Conservation (phyloP, 2,888 invertebrate species). For the Amiota mariae region DNA sequence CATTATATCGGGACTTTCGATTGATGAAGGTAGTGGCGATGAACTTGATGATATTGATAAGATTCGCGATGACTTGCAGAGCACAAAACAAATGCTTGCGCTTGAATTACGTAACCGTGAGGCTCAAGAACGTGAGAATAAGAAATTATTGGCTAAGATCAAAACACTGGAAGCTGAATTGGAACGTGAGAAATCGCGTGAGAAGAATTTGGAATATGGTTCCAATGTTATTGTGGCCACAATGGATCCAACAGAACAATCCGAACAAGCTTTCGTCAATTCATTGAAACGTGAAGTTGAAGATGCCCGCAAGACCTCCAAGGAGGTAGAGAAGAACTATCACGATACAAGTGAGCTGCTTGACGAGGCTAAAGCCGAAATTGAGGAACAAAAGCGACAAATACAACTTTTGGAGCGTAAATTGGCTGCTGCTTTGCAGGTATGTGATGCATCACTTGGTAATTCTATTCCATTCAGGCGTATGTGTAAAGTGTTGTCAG, state of each 20-base stretch:
- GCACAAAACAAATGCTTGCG: slow-evolving; percentile 92
- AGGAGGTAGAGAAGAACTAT: slow-evolving; percentile 87
- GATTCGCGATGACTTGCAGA: slow-evolving; percentile 91
- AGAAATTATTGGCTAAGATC: slow-evolving; percentile 85
- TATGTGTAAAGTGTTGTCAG: slow-evolving; percentile 57
- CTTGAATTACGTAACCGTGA: slow-evolving; percentile 90
- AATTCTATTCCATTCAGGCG: not conserved
- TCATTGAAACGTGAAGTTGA: slow-evolving; percentile 83
- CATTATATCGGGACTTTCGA: slow-evolving; percentile 62
- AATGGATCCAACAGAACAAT: slow-evolving; percentile 69
- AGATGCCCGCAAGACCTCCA: slow-evolving; percentile 84
- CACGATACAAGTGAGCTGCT: slow-evolving; percentile 84
- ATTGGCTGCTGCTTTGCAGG: slow-evolving; percentile 80
- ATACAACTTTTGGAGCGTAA: slow-evolving; percentile 86
- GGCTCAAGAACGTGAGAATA: slow-evolving; percentile 88
- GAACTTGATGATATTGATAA: slow-evolving; percentile 94
- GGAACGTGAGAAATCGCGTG: slow-evolving; percentile 78
- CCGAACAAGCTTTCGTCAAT: slow-evolving; percentile 80
- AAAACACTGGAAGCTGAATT: slow-evolving; percentile 87
- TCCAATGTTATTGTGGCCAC: slow-evolving; percentile 69
- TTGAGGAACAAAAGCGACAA: slow-evolving; percentile 86
- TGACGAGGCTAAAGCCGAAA: slow-evolving; percentile 82
- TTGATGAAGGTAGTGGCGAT: slow-evolving; percentile 83
- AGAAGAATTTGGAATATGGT: slow-evolving; percentile 68
- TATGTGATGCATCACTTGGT: slow-evolving; percentile 59